Percentiles rank a stretch among this genome's conserved stretches.
phyloP scores from a whole-genome alignment of 2,113 vertebrate genomes.

The Noturus placidus region DNA sequence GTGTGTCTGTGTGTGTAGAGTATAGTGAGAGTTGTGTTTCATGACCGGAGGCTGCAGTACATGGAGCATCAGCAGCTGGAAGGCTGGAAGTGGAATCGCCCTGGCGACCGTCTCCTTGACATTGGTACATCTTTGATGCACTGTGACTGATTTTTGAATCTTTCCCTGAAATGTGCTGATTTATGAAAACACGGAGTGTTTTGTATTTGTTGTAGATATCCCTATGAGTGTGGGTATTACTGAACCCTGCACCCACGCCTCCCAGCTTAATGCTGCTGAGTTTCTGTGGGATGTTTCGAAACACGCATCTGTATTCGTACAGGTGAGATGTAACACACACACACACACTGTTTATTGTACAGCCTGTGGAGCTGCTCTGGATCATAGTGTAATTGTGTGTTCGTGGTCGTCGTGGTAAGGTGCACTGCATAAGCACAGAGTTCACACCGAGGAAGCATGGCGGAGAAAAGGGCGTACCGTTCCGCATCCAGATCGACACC shows the following conservation, averaged over 20 bases:
- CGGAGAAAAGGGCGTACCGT: conserved; percentile 95
- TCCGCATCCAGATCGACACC: conserved; percentile 95
- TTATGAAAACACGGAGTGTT: neutral
- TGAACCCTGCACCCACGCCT: conserved; percentile 89
- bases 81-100: conserved; percentile 96
- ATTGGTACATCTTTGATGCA: conserved; percentile 73
- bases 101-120: conserved; percentile 93
- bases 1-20: conserved; percentile 75
- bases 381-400: neutral
- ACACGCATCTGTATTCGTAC: conserved; percentile 94
- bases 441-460: conserved; percentile 98
- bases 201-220: conserved; percentile 80
- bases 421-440: conserved; percentile 98
- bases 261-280: conserved; percentile 94
- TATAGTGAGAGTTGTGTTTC: conserved; percentile 95
- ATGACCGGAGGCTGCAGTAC: conserved; percentile 94
- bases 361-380: neutral
- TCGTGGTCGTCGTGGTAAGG: conserved; percentile 67
- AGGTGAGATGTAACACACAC: conserved; percentile 72
- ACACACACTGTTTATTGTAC: neutral
- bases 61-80: conserved; percentile 97
- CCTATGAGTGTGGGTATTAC: conserved; percentile 97
- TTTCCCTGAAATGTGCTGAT: neutral
- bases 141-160: neutral
- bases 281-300: conserved; percentile 97